Evolutionary conservation across 2,888 invertebrate species (phyloP).

Genomic region (Tetramorium bicarinatum): DNA sequence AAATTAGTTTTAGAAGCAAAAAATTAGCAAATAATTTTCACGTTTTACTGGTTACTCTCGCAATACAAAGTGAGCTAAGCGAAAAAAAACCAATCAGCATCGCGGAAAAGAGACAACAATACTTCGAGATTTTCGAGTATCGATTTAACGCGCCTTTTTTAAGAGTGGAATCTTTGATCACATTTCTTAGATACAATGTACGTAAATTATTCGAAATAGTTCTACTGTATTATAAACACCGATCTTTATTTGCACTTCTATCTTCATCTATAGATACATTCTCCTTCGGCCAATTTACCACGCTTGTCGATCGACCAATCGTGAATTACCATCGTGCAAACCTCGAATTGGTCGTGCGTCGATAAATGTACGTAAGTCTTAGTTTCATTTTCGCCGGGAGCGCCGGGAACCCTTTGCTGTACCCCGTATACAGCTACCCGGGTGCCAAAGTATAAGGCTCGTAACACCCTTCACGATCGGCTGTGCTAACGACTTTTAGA

Average conservation of each 20-base stretch:
- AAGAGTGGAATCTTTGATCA: neutral
- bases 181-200: neutral
- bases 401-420: slow-evolving; percentile 40
- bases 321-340: slow-evolving; percentile 80
- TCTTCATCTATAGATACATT: slow-evolving; percentile 14
- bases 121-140: too few relatives aligned
- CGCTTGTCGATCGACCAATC: slow-evolving; percentile 67
- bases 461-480: slow-evolving; percentile 75
- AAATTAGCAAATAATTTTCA: too few relatives aligned
- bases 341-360: slow-evolving; percentile 78
- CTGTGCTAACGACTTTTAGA: slow-evolving; percentile 85
- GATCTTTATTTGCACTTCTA: neutral
- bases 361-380: slow-evolving; percentile 70
- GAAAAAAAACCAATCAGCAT: too few relatives aligned
- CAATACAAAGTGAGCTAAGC: too few relatives aligned
- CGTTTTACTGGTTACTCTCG: too few relatives aligned
- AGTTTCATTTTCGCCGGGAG: slow-evolving; percentile 79
- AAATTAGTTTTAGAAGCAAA: too few relatives aligned
- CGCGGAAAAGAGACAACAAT: too few relatives aligned
- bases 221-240: neutral
- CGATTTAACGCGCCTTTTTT: too few relatives aligned
- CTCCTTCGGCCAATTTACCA: slow-evolving; percentile 60
- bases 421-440: slow-evolving; percentile 5
- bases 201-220: slow-evolving; percentile 1
- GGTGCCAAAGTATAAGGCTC: slow-evolving; percentile 73